These are phyloP conservation scores for Mesorhabditis sp. DNA, from an alignment of 2,888 invertebrate genomes.

Conservation along the genomic window DNA sequence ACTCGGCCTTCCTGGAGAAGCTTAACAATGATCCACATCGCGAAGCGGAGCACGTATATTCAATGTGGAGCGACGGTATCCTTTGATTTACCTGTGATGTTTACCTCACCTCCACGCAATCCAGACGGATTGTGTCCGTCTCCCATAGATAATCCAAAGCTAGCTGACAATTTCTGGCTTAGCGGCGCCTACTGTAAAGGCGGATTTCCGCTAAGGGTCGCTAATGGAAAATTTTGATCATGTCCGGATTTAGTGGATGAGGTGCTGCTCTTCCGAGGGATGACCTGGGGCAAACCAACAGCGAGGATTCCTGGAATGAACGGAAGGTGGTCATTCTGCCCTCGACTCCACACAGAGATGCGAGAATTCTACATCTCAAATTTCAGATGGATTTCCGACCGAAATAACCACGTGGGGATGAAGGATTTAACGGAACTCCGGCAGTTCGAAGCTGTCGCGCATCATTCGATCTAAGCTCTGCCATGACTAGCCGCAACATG, in stretches of 20 bases:
- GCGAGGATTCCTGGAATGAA: constrained; percentile 54
- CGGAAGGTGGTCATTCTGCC: constrained; percentile 16
- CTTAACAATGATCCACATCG: constrained; percentile 48
- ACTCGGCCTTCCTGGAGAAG: constrained; percentile 53
- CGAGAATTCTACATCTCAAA: background rate
- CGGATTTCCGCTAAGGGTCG: background rate
- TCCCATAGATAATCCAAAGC: no score
- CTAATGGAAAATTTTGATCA: background rate
- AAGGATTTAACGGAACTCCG: constrained; percentile 56
- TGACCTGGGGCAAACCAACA: constrained; percentile 57
- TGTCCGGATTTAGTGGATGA: constrained; percentile 43
- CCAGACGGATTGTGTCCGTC: no score
- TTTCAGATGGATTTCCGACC: constrained; percentile 50
- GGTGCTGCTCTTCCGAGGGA: constrained; percentile 49
- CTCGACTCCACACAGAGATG: no score
- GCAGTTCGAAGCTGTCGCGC: constrained; percentile 54
- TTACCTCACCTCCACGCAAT: no score
- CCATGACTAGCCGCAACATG: background rate
- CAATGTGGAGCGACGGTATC: constrained; percentile 56
- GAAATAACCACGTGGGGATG: constrained; percentile 56
- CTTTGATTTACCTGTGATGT: background rate
- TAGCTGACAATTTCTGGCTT: no score
- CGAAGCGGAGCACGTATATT: constrained; percentile 54
- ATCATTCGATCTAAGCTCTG: constrained; percentile 47
- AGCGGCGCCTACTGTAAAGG: background rate